phyloP scores from a whole-genome alignment of 2,797 vertebrate genomes.

The Gastrophryne carolinensis region DNA sequence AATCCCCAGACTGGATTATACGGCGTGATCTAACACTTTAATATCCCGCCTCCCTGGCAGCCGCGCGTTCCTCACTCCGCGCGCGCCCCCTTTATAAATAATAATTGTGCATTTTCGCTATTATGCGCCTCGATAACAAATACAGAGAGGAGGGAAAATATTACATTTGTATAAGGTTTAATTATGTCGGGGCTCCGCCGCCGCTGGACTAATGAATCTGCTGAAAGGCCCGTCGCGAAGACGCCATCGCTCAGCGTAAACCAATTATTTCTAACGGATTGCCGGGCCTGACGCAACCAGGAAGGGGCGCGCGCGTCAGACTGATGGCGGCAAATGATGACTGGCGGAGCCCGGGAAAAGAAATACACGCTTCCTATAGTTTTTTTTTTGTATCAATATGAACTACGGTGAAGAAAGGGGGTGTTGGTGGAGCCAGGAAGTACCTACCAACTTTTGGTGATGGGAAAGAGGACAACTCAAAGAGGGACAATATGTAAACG shows the following conservation, averaged over 20 bases:
- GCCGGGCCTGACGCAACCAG: background rate
- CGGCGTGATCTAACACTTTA: constrained; percentile 50
- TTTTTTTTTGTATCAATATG: no score
- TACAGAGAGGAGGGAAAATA: background rate
- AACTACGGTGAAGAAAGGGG: no score
- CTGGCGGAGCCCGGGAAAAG: background rate
- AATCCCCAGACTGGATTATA: constrained; percentile 45
- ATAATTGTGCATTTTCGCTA: constrained; percentile 62
- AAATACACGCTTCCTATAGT: no score
- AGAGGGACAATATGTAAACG: background rate
- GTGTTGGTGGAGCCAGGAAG: no score
- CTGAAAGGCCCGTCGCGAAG: background rate
- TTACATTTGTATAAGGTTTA: constrained; percentile 19
- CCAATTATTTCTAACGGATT: constrained; percentile 31
- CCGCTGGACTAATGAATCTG: constrained; percentile 20
- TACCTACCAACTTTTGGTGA: background rate
- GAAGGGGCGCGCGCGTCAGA: background rate
- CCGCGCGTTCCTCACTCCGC: constrained; percentile 6
- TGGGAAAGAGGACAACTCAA: background rate
- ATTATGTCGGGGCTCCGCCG: background rate
- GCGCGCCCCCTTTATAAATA: constrained; percentile 66
- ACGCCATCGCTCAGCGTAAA: constrained; percentile 28
- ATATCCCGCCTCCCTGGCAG: constrained; percentile 60
- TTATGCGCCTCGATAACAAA: constrained; percentile 66
- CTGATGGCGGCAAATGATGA: background rate